Percentiles rank a stretch among this genome's conserved stretches.
phyloP scores from a whole-genome alignment of 2,888 invertebrate genomes.

The Adela reaumurella region DNA sequence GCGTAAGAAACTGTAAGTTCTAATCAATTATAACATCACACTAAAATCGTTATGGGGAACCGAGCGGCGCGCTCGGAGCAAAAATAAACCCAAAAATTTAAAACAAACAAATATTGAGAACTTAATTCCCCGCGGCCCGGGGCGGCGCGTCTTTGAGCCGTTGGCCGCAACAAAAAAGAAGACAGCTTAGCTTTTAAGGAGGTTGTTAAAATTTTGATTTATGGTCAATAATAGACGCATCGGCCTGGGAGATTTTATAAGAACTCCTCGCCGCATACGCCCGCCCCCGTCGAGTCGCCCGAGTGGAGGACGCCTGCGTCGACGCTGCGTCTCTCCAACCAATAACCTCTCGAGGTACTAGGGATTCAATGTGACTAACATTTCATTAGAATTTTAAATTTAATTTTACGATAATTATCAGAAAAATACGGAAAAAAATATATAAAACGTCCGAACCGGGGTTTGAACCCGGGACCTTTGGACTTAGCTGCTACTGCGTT shows the following conservation, averaged over 20 bases:
- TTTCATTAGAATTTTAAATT: no score
- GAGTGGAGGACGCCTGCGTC: neutral
- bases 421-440: no score
- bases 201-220: constrained; percentile 58
- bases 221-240: constrained; percentile 55
- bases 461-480: no score
- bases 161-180: neutral
- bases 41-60: neutral
- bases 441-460: no score
- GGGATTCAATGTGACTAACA: no score
- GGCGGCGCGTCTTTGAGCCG: neutral
- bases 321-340: no score
- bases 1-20: no score
- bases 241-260: constrained; percentile 45
- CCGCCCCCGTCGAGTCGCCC: no score
- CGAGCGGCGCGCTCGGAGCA: neutral
- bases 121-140: neutral
- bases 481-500: no score
- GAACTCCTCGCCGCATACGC: constrained; percentile 11
- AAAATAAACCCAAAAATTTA: constrained; percentile 4
- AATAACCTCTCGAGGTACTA: no score
- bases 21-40: neutral
- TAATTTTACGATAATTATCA: no score
- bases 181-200: constrained; percentile 41
- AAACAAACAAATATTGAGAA: constrained; percentile 1